Evolutionary conservation across 1,140 invertebrate genomes (phyloP), one percentile per base, ranked within the genome.

Genomic region (Carposina sasakii): DNA sequence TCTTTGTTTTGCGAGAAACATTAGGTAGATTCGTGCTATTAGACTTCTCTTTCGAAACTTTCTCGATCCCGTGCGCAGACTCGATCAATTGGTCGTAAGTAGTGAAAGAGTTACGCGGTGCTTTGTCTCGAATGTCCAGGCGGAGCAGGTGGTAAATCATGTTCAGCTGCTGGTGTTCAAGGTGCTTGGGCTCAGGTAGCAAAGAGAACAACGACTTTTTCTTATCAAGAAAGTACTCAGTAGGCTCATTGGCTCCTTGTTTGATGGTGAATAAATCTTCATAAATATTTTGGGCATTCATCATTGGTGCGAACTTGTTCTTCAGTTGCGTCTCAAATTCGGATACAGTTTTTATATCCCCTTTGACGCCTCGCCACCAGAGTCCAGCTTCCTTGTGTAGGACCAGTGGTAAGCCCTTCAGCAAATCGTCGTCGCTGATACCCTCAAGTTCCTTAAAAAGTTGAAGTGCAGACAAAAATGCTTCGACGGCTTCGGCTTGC

Each of bases 331-430:
- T 20, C 20, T 39, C 16, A 13, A 39, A 39, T 9, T 39, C 36
- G 5, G 9, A 9, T 10, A 6, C 8, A 2, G 36, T 39, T 6
- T 39, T 22, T 2, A 39, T 20, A 2, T 22, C 20, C 9, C 13
- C 19, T 22, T 39, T 39, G 36, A 19, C n/a, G 19, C 34, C 34
- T 13, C 9, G 20, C 36, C 36, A 39, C 36, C 36, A 39, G 13
- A 22, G 4, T 10, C 8, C 17, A 39, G 36, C 36, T 21, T 39
- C 36, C 4, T 12, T 2, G 5, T 39, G 4, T 21, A 39, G 13
- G 4, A 39, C 4, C 8, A 39, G 36, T 13, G 36, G 36, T 19
- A 39, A 10, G 8, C 19, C 20, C 9, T 19, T 9, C 16, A 39
- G 9, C 3, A 13, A 6, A 20, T 21, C 20, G 17, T 21, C 5